phyloP scores from a whole-genome alignment of 2,113 vertebrate species.

The Zosterops borbonicus region DNA sequence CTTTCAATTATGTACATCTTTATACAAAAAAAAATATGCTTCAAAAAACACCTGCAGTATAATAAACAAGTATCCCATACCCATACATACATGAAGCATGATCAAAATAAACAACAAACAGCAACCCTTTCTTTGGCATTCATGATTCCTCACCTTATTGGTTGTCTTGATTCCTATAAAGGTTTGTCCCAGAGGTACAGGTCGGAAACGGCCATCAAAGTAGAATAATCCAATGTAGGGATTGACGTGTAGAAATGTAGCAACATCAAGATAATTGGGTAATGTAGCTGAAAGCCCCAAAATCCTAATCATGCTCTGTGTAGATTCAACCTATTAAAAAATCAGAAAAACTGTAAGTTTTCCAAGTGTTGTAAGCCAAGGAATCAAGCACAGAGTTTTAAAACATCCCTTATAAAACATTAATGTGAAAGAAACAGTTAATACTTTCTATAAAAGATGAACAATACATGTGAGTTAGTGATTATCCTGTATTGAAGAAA shows the following conservation, averaged over 20 bases:
- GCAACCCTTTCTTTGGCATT: not conserved
- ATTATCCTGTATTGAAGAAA: not conserved
- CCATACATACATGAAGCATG: not conserved
- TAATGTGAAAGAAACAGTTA: not conserved
- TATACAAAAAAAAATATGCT: not conserved
- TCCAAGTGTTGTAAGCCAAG: not conserved
- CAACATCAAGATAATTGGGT: conserved; percentile 96
- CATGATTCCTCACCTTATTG: conserved; percentile 83
- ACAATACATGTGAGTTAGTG: not conserved
- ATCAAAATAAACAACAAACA: not conserved
- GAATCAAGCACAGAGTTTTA: not conserved
- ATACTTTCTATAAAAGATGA: not conserved
- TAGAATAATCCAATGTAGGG: conserved; percentile 95
- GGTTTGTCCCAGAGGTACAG: conserved; percentile 93
- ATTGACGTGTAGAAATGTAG: conserved; percentile 93
- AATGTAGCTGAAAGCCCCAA: conserved; percentile 95
- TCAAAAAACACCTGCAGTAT: not conserved
- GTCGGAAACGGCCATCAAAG: conserved; percentile 95
- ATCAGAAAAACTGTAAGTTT: not conserved
- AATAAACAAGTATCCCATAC: not conserved
- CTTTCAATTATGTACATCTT: not conserved
- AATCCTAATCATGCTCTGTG: conserved; percentile 98
- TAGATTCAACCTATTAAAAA: conserved; percentile 89
- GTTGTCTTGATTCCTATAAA: conserved; percentile 92
- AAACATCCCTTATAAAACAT: not conserved